phyloP scores from a whole-genome alignment of 2,888 invertebrate species.

The Sarcophaga carnaria region DNA sequence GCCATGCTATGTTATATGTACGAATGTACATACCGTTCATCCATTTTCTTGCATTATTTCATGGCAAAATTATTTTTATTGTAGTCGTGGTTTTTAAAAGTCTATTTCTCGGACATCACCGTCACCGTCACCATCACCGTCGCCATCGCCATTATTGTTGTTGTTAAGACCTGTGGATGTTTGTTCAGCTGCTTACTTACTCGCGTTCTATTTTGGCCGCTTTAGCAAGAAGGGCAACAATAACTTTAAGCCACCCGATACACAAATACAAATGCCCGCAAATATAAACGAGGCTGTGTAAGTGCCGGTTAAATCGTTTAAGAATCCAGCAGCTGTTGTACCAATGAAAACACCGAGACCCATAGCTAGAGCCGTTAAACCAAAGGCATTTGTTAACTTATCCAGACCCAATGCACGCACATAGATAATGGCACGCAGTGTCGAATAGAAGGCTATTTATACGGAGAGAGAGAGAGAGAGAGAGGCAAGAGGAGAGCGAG shows the following conservation, averaged over 20 bases:
- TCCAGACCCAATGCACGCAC: conserved; percentile 90
- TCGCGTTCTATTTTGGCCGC: conserved; percentile 19
- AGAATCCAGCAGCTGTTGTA: conserved; percentile 80
- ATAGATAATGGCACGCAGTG: conserved; percentile 88
- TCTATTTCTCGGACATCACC: neutral
- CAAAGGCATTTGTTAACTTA: conserved; percentile 90
- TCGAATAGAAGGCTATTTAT: conserved; percentile 87
- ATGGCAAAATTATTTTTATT: neutral
- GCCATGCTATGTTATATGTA: no score
- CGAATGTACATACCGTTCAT: no score
- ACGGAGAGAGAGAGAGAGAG: neutral
- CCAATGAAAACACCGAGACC: conserved; percentile 88
- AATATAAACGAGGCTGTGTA: conserved; percentile 74
- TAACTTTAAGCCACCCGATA: conserved; percentile 74
- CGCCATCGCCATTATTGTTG: no score
- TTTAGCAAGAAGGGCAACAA: conserved; percentile 71
- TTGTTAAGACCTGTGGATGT: neutral
- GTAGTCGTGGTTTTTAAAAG: neutral
- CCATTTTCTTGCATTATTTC: neutral
- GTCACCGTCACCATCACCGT: no score
- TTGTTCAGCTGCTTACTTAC: conserved; percentile 44
- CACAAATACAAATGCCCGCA: conserved; percentile 76
- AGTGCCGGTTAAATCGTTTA: conserved; percentile 72
- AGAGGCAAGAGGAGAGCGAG: neutral
- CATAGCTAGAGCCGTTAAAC: conserved; percentile 88